Evolutionary conservation across 2,888 invertebrate genomes (phyloP).

Genomic region (Callinectes sapidus): DNA sequence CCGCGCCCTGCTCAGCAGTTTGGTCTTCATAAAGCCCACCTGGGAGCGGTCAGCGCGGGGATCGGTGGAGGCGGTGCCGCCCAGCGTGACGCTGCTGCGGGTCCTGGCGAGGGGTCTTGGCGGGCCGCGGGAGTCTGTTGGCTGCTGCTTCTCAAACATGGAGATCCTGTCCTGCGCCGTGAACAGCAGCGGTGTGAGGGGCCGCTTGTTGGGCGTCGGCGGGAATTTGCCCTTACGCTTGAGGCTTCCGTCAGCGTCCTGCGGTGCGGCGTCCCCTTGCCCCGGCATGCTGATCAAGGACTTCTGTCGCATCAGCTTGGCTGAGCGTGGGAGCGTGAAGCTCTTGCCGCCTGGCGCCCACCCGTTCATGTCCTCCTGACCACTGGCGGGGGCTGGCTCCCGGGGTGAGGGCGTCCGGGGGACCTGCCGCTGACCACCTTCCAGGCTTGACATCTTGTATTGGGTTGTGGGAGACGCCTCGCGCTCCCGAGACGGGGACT

Average conservation of each 20-base stretch:
- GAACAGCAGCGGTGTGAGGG: slow-evolving; percentile 63
- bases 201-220: slow-evolving; percentile 65
- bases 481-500: slow-evolving; percentile 63
- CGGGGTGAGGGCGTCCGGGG: slow-evolving; percentile 34
- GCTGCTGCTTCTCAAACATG: slow-evolving; percentile 68
- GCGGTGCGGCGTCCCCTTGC: not conserved
- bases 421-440: not conserved
- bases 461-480: not conserved
- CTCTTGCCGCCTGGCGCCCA: slow-evolving; percentile 40
- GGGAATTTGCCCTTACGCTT: slow-evolving; percentile 67
- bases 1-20: slow-evolving; percentile 52
- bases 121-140: not conserved
- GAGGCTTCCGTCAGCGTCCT: slow-evolving; percentile 40
- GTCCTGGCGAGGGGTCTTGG: slow-evolving; percentile 66
- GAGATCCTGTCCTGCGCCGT: slow-evolving; percentile 72
- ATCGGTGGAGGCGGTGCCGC: not conserved
- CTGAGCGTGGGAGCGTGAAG: slow-evolving; percentile 51
- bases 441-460: slow-evolving; percentile 3
- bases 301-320: slow-evolving; percentile 48
- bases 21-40: slow-evolving; percentile 53
- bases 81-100: slow-evolving; percentile 60
- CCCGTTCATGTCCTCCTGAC: not conserved
- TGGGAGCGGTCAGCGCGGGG: slow-evolving; percentile 52
- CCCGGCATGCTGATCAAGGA: slow-evolving; percentile 39
- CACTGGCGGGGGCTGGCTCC: not conserved